Percentiles rank a stretch among this genome's conserved stretches.
These are phyloP conservation scores for Ibidorhyncha struthersii DNA, from an alignment of 2,113 vertebrate species.

Conservation along the genomic window DNA sequence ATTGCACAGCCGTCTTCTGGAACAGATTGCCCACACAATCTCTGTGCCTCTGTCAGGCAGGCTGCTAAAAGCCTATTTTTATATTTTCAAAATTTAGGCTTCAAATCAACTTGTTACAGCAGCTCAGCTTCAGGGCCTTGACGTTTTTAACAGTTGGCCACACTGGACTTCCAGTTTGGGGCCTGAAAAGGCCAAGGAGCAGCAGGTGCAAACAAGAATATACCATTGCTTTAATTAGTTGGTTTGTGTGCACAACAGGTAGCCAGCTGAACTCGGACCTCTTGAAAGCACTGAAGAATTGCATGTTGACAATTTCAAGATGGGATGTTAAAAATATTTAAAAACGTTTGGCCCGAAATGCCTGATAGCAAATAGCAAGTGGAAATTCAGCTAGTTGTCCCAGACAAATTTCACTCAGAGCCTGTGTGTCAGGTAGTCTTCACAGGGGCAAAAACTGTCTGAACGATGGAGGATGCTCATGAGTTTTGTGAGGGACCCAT, in stretches of 20 bases:
- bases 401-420: neutral
- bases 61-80: constrained; percentile 58
- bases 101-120: constrained; percentile 19
- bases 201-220: neutral
- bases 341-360: neutral
- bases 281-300: neutral
- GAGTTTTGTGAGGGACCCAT: neutral
- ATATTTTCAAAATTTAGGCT: constrained; percentile 43
- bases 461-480: neutral
- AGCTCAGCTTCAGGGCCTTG: constrained; percentile 1
- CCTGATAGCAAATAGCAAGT: neutral
- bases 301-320: neutral
- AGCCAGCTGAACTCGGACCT: neutral
- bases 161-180: neutral
- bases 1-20: constrained; percentile 24
- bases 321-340: neutral
- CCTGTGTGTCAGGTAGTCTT: neutral
- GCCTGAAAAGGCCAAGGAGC: neutral
- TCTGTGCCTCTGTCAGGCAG: constrained; percentile 54
- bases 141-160: neutral
- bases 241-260: neutral
- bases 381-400: neutral
- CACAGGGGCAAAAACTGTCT: neutral
- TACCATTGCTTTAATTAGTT: neutral
- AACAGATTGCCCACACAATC: constrained; percentile 55